Evolutionary conservation across 2,888 invertebrate species (phyloP).

Genomic region (Troides oblongomaculatus): DNA sequence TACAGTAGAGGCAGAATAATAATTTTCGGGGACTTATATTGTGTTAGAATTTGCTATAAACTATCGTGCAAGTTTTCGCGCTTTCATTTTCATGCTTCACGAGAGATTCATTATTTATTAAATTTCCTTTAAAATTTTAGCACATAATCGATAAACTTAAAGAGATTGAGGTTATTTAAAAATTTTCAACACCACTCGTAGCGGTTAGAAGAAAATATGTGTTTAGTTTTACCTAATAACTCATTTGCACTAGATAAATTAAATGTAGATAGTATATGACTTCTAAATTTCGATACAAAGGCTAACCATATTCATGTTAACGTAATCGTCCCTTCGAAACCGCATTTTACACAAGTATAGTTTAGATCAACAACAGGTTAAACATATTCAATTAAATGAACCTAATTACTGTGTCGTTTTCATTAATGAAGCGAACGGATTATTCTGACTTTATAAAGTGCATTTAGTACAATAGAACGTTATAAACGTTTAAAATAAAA

Average conservation of each 20-base stretch:
- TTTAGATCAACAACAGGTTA: neutral
- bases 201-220: too few relatives aligned
- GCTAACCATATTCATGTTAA: neutral
- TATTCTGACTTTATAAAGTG: neutral
- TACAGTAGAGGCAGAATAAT: slow-evolving; percentile 11
- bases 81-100: slow-evolving; percentile 9
- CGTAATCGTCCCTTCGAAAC: neutral
- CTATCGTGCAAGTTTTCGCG: slow-evolving; percentile 4
- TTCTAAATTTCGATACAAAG: too few relatives aligned
- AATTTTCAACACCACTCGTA: neutral
- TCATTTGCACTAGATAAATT: too few relatives aligned
- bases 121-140: neutral
- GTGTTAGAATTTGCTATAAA: neutral
- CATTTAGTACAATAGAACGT: neutral
- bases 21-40: slow-evolving; percentile 3
- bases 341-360: neutral
- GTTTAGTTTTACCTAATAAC: too few relatives aligned
- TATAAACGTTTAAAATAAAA: slow-evolving; percentile 9
- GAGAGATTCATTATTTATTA: slow-evolving; percentile 9
- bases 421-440: neutral
- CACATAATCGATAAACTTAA: neutral
- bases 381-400: neutral
- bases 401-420: neutral
- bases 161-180: neutral
- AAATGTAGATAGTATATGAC: too few relatives aligned